Evolutionary conservation across 2,888 invertebrate species (phyloP).

Genomic region (Mayetiola destructor): DNA sequence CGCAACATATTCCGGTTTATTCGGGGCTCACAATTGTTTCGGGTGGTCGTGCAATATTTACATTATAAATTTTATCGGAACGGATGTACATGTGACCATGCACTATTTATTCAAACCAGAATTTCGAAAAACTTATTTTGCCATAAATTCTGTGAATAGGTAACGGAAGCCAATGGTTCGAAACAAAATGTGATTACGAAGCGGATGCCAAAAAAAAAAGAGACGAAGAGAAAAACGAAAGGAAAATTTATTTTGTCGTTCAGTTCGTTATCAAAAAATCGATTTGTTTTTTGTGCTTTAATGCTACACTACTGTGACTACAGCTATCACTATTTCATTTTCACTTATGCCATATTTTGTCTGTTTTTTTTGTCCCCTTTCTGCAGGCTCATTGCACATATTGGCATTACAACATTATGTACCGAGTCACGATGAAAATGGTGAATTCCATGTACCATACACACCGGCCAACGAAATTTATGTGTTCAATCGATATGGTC

Average conservation of each 20-base stretch:
- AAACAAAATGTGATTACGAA: too few relatives aligned
- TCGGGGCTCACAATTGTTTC: background rate
- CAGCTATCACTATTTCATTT: background rate
- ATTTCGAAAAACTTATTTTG: too few relatives aligned
- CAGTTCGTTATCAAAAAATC: conserved; percentile 7
- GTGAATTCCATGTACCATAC: conserved; percentile 85
- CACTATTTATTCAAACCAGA: conserved; percentile 7
- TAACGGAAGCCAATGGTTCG: too few relatives aligned
- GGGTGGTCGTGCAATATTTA: background rate
- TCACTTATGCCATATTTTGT: background rate
- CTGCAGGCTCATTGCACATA: conserved; percentile 59
- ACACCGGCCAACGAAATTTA: conserved; percentile 88
- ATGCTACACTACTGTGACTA: background rate
- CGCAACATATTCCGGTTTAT: too few relatives aligned
- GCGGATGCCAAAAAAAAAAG: too few relatives aligned
- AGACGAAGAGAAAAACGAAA: too few relatives aligned
- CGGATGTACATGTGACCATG: conserved; percentile 9
- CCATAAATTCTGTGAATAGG: too few relatives aligned
- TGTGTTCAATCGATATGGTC: conserved; percentile 87
- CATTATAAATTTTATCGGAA: conserved; percentile 10
- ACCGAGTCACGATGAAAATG: conserved; percentile 73
- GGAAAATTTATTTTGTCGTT: background rate
- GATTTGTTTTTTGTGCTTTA: background rate
- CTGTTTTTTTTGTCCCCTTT: background rate
- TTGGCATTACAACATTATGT: conserved; percentile 74